These are phyloP conservation scores for Diglossa cyanea DNA, from an alignment of 2,797 vertebrate species.

Conservation along the genomic window DNA sequence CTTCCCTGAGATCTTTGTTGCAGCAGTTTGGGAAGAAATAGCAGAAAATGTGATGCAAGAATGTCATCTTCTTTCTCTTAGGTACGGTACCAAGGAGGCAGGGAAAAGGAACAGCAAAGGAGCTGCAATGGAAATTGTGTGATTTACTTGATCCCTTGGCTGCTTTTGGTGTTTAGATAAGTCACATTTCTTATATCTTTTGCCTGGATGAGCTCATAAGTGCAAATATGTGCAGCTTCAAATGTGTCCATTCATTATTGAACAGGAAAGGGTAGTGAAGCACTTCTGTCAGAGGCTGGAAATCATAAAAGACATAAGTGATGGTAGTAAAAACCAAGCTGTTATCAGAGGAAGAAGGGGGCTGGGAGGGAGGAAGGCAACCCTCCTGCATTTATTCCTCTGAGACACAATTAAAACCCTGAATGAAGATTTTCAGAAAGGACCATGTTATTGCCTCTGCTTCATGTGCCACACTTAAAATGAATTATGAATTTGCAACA, in stretches of 20 bases:
- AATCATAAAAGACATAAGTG: constrained; percentile 30
- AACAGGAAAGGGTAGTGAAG: constrained; percentile 24
- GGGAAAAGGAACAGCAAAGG: neutral
- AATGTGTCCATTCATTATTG: constrained; percentile 55
- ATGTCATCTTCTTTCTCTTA: neutral
- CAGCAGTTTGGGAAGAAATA: neutral
- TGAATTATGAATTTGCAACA: constrained; percentile 10
- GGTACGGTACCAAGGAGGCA: neutral
- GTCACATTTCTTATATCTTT: neutral
- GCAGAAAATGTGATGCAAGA: neutral
- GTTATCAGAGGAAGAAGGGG: neutral
- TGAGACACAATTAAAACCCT: constrained; percentile 48
- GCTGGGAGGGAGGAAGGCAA: neutral
- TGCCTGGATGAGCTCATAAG: constrained; percentile 41
- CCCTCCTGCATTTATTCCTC: constrained; percentile 16
- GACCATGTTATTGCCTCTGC: neutral
- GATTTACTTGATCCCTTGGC: neutral
- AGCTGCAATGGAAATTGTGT: neutral
- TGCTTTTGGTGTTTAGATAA: neutral
- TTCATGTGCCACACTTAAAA: neutral
- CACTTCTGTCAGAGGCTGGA: constrained; percentile 27
- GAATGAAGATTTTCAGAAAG: neutral
- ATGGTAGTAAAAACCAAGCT: constrained; percentile 25
- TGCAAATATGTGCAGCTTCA: constrained; percentile 51
- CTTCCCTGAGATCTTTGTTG: neutral